Base-by-base conservation (phyloP, 2,888 invertebrate genomes). In the Thumatha senex region DNA sequence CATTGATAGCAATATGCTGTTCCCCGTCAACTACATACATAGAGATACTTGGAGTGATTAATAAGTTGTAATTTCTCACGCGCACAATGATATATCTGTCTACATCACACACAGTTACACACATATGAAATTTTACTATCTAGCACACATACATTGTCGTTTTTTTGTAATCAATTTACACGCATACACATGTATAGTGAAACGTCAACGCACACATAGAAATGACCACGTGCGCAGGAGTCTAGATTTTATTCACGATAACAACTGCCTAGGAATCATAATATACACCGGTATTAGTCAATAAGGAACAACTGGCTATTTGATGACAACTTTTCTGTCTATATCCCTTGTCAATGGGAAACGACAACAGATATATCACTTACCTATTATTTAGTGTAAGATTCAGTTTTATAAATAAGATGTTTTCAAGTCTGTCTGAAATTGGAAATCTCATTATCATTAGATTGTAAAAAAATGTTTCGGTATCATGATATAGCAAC, bases 161-260 rank as follows among this genome's bases (percentile, higher is more conserved):
- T 44, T 44, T 44, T 44, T 41, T 48, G 30, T 36, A 13, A 11
- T 11, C 35, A 41, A 41, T 29, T 35, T 9, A n/a, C 36, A 30
- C 12, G 15, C 18, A 43, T 12, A 39, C 38, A 24, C 14, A n/a
- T 35, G n/a, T 34, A 10, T 18, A 46, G 30, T 38, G 38, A 18
- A 29, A 44, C 12, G 34, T 33, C n/a, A 12, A 54, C 53, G n/a
- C 56, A 52, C 51, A 56, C 36, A 40, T 13, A 43, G 18, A 1
- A 29, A 44, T 40, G 11, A 51, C 58, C 64, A 65, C 61, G 61
- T 60, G 61, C 64, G 58, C 57, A 12, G 46, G 48, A 51, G 63
- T 64, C 60, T 73, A 71, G 61, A 69, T 61, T 68, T 48, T 48
- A 53, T 48, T 33, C 44, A 33, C n/a, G 44, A 45, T 48, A 36